Percentiles rank a stretch among this genome's conserved stretches.
These are phyloP conservation scores for Poeciliopsis turrubarensis DNA, from an alignment of 2,113 vertebrate species.

Conservation along the genomic window DNA sequence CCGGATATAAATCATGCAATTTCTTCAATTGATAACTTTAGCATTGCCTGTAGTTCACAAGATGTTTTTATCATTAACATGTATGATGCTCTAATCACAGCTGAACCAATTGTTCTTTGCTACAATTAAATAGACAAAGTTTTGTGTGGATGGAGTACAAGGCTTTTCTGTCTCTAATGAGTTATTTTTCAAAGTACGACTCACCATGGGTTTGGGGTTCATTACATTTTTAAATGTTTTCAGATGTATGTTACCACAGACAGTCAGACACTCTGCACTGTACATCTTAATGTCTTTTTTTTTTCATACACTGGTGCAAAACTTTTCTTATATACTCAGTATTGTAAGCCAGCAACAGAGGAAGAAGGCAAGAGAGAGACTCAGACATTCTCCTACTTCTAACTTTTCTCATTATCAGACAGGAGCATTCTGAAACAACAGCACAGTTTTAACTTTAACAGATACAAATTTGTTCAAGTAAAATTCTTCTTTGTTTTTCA, in stretches of 20 bases:
- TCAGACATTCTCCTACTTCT: too few relatives aligned
- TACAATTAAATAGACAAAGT: conserved; percentile 24
- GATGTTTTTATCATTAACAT: conserved; percentile 65
- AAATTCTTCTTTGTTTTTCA: too few relatives aligned
- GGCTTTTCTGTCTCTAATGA: conserved; percentile 61
- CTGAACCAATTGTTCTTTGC: conserved; percentile 55
- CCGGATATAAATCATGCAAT: conserved; percentile 76
- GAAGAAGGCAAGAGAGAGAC: too few relatives aligned
- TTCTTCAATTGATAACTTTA: conserved; percentile 76
- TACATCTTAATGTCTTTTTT: conserved; percentile 29
- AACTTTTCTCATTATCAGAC: too few relatives aligned
- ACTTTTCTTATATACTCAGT: conserved; percentile 2
- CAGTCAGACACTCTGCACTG: conserved; percentile 15
- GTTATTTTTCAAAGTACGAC: conserved; percentile 68
- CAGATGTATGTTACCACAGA: conserved; percentile 19
- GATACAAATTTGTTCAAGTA: too few relatives aligned
- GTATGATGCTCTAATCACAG: conserved; percentile 47
- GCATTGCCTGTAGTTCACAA: conserved; percentile 63
- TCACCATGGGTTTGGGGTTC: conserved; percentile 36
- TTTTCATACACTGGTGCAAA: conserved; percentile 14
- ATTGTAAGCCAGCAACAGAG: not conserved
- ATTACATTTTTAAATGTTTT: conserved; percentile 45
- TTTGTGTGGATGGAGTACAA: not conserved
- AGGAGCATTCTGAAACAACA: too few relatives aligned
- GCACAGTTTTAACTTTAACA: too few relatives aligned